Percentiles rank a stretch among this genome's conserved stretches.
Evolutionary conservation across 2,113 vertebrate species (phyloP).

Genomic region (Nicator chloris): DNA sequence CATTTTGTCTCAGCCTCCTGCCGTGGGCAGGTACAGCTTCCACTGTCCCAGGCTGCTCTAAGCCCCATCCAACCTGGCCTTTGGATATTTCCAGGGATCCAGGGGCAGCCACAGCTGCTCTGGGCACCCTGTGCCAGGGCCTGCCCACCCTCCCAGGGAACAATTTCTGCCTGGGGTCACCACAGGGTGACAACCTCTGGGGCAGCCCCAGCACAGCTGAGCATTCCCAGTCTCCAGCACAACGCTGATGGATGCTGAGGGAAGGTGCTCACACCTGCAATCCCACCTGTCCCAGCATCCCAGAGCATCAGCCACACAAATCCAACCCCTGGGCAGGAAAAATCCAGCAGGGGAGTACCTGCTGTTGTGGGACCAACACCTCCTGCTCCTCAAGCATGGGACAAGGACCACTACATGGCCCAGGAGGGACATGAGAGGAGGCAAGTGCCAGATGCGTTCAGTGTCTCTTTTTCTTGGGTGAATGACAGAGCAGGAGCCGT

Average conservation of each 20-base stretch:
- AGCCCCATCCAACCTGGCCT: neutral
- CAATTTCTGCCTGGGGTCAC: neutral
- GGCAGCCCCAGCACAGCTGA: neutral
- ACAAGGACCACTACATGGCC: neutral
- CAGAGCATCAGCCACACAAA: neutral
- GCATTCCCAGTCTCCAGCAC: fast-evolving
- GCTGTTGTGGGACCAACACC: neutral
- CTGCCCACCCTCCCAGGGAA: fast-evolving
- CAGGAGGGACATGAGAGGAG: neutral
- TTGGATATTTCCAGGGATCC: neutral
- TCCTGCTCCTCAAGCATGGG: neutral
- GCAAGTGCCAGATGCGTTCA: neutral
- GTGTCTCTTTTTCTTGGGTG: neutral
- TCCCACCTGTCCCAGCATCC: neutral
- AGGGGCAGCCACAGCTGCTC: neutral
- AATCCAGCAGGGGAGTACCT: neutral
- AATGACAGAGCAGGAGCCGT: neutral
- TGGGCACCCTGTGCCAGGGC: neutral
- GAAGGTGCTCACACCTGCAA: fast-evolving
- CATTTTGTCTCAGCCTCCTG: neutral
- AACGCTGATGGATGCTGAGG: fast-evolving
- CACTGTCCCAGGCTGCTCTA: fast-evolving
- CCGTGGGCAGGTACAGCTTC: neutral
- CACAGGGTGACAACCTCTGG: fast-evolving
- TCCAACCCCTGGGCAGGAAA: neutral